Conservation (phyloP, 2,113 vertebrate species). For the Ginglymostoma cirratum region DNA sequence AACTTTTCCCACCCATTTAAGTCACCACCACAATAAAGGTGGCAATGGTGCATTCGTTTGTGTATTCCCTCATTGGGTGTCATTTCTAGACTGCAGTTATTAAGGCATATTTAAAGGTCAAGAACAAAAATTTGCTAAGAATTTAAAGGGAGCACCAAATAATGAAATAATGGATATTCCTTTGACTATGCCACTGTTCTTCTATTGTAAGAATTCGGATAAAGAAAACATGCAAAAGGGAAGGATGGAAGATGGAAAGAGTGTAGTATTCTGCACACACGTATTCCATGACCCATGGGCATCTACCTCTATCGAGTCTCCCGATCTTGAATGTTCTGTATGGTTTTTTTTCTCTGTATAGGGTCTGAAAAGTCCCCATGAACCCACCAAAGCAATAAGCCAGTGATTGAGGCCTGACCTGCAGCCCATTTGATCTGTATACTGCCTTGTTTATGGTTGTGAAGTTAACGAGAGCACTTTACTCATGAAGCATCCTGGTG, state of each 20-base stretch:
- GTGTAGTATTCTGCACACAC: no score
- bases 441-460: not conserved
- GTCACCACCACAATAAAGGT: not conserved
- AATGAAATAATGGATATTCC: not conserved
- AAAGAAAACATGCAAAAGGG: not conserved
- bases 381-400: not conserved
- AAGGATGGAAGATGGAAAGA: not conserved
- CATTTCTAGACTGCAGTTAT: not conserved
- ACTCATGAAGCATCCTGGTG: not conserved
- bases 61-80: not conserved
- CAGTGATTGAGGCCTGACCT: not conserved
- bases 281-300: not conserved
- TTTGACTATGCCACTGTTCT: no score
- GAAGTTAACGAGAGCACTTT: not conserved
- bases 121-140: not conserved
- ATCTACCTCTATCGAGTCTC: not conserved
- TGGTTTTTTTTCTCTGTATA: not conserved
- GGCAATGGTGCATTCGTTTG: not conserved
- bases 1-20: not conserved
- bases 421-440: not conserved
- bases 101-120: not conserved
- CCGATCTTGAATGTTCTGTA: not conserved
- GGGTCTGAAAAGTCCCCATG: not conserved
- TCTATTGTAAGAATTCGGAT: not conserved
- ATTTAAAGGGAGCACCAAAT: not conserved